A percentile compares a stretch with the other conserved stretches of the same genome.
These are phyloP conservation scores for Ceryle rudis DNA, from an alignment of 2,797 vertebrate genomes.

Conservation along the genomic window DNA sequence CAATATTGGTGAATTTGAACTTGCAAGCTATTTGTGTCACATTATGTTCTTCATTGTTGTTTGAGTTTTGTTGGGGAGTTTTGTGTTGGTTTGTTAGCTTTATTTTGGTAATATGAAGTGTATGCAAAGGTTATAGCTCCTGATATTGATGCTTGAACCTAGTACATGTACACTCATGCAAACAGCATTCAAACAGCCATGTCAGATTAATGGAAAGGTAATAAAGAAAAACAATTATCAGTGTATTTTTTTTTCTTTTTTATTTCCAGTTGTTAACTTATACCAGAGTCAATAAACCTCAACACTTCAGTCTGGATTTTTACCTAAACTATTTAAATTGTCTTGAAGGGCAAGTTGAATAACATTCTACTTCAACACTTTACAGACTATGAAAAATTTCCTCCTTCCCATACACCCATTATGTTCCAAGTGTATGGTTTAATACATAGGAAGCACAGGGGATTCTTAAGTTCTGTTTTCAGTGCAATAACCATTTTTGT, in stretches of 20 bases:
- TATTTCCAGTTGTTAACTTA: background rate
- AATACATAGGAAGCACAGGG: background rate
- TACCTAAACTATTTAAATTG: background rate
- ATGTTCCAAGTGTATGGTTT: background rate
- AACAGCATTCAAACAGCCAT: background rate
- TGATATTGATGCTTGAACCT: background rate
- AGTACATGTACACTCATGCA: background rate
- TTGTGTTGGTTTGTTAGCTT: background rate
- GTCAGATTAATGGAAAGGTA: background rate
- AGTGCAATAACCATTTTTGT: background rate
- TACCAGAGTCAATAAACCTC: background rate
- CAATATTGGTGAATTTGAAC: slow-evolving; percentile 21
- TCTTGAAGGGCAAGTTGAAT: background rate
- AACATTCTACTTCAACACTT: background rate
- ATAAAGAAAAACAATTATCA: background rate
- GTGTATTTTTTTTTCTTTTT: background rate
- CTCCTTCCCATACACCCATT: background rate
- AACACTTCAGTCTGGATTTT: background rate
- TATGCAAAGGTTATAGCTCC: background rate
- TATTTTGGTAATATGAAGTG: background rate
- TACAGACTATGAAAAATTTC: background rate
- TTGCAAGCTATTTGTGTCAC: background rate
- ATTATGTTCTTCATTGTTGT: background rate
- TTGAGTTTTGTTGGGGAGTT: accelerated
- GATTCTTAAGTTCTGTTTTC: background rate